phyloP scores from a whole-genome alignment of 2,113 vertebrate species.

The Caloenas nicobarica region DNA sequence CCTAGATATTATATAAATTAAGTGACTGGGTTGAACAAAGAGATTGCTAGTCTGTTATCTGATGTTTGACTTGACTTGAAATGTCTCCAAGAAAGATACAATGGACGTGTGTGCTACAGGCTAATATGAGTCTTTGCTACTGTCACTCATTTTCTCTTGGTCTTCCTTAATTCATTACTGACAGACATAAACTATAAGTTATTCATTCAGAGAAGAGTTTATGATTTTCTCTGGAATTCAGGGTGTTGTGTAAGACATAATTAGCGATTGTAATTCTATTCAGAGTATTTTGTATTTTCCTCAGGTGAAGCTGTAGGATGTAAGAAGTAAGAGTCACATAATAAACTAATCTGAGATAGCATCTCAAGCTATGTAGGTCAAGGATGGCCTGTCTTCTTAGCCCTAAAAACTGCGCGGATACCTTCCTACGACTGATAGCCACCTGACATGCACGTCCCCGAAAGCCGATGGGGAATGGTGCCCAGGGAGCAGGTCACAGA shows the following conservation, averaged over 20 bases:
- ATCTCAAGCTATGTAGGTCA: conserved; percentile 27
- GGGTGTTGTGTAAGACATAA: not conserved
- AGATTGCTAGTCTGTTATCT: not conserved
- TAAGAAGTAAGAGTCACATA: not conserved
- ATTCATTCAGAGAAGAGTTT: not conserved
- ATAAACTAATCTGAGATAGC: not conserved
- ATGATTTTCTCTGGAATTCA: not conserved
- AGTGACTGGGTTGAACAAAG: not conserved
- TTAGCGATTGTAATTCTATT: conserved; percentile 1
- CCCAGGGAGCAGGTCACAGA: not conserved
- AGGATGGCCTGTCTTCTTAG: not conserved
- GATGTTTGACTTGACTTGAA: conserved; percentile 25
- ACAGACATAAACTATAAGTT: conserved; percentile 18
- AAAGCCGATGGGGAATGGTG: not conserved
- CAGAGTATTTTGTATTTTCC: not conserved
- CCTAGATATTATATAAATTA: not conserved
- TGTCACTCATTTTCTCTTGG: not conserved
- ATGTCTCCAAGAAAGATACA: not conserved
- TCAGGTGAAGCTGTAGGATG: conserved; percentile 17
- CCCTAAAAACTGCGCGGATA: not conserved
- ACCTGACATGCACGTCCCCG: not conserved
- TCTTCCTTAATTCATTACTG: conserved; percentile 1
- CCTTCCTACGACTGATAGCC: not conserved
- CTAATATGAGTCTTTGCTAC: not conserved
- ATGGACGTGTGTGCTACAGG: not conserved